Conservation (phyloP, 1,140 invertebrate species). For the Teleopsis dalmanni region DNA sequence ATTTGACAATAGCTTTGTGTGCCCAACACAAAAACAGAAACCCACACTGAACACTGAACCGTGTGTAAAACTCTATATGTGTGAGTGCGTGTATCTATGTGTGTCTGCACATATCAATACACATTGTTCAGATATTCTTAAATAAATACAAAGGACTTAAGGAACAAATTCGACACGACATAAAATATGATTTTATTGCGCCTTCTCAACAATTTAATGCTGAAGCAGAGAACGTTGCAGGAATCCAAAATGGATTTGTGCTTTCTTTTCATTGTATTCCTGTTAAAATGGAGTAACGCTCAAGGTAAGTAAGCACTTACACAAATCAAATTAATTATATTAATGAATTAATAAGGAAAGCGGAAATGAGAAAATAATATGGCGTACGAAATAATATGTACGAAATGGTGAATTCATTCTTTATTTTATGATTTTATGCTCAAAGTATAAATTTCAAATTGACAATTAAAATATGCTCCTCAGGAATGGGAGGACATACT, state of each 20-base stretch:
- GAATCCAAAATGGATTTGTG: slow-evolving; percentile 42
- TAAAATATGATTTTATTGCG: slow-evolving; percentile 2
- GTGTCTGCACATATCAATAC: neutral
- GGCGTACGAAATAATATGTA: too few species aligned
- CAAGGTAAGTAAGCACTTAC: slow-evolving; percentile 35
- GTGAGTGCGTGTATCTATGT: neutral
- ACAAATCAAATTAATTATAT: too few species aligned
- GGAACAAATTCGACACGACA: neutral
- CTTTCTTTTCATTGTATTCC: slow-evolving; percentile 42
- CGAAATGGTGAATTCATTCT: too few species aligned
- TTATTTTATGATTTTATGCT: too few species aligned
- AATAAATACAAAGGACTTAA: neutral
- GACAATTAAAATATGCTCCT: too few species aligned
- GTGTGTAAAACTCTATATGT: neutral
- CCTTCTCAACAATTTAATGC: neutral
- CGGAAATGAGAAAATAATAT: too few species aligned
- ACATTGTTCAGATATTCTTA: neutral
- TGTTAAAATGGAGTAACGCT: slow-evolving; percentile 42
- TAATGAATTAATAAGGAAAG: too few species aligned
- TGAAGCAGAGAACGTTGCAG: slow-evolving; percentile 19
- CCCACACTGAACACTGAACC: neutral
- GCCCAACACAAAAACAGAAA: neutral
- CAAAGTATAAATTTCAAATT: too few species aligned
- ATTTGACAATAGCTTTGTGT: neutral
- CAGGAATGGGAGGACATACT: too few species aligned